Evolutionary conservation across 2,888 invertebrate genomes (phyloP).

Genomic region (Acanthoscelides obtectus): DNA sequence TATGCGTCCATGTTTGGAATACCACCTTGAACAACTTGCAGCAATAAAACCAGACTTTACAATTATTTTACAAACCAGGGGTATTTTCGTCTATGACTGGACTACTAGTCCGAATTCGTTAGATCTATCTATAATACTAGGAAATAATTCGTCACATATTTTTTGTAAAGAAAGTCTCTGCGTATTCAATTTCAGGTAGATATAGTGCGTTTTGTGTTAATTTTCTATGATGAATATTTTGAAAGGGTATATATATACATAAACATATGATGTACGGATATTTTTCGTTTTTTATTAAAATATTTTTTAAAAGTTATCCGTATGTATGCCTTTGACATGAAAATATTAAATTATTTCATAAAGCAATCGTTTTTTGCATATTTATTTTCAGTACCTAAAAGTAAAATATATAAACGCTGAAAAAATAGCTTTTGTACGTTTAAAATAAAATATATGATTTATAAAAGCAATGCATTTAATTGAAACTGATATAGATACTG

Average conservation of each 20-base stretch:
- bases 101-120: too few species aligned
- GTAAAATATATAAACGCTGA: neutral
- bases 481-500: neutral
- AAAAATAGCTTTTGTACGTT: neutral
- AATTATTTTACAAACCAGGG: too few species aligned
- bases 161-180: too few species aligned
- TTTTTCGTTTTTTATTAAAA: neutral
- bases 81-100: too few species aligned
- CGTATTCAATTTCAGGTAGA: too few species aligned
- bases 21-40: too few species aligned
- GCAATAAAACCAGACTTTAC: too few species aligned
- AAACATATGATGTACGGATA: neutral
- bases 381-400: neutral
- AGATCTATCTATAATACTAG: too few species aligned
- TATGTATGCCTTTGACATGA: neutral
- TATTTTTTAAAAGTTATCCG: neutral
- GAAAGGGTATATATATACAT: neutral
- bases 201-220: too few species aligned
- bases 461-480: neutral
- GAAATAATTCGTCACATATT: too few species aligned
- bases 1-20: too few species aligned
- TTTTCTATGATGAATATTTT: neutral
- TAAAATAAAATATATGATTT: neutral
- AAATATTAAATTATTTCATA: neutral
- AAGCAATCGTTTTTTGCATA: neutral